Percentiles rank a stretch among this genome's conserved stretches.
These are phyloP conservation scores for Sorex maritimensis DNA, from an alignment of 2,797 vertebrate species.

Conservation along the genomic window DNA sequence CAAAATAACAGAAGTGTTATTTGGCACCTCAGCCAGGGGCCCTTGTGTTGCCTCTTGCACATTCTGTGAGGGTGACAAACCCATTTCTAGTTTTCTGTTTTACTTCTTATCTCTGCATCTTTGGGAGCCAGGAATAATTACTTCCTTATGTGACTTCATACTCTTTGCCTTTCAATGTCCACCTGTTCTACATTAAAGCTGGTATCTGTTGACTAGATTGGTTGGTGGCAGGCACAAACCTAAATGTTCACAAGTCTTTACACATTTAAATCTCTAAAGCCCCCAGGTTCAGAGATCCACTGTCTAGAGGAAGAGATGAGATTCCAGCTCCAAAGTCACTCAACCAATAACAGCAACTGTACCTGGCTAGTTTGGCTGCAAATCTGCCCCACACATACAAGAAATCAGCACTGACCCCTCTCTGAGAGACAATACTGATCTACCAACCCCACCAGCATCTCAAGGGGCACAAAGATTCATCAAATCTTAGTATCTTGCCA, in stretches of 20 bases:
- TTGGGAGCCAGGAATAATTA: slow-evolving; percentile 1
- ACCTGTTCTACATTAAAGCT: slow-evolving; percentile 22
- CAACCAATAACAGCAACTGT: not conserved
- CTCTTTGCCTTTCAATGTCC: not conserved
- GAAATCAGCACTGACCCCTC: not conserved
- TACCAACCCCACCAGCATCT: not conserved
- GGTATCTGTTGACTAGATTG: not conserved
- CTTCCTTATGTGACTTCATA: not conserved
- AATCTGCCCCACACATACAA: not conserved
- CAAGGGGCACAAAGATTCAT: not conserved
- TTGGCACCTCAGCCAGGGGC: not conserved
- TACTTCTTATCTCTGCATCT: slow-evolving; percentile 15
- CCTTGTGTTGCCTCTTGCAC: not conserved
- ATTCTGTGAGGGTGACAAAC: not conserved
- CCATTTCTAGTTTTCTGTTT: not conserved
- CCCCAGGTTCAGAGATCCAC: not conserved
- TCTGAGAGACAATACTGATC: not conserved
- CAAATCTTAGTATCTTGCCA: not conserved
- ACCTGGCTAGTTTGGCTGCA: not conserved
- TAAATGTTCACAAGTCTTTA: not conserved
- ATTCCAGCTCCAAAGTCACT: not conserved
- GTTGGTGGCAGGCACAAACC: not conserved
- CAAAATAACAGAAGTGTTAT: not conserved
- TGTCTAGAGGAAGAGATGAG: not conserved
- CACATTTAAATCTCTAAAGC: not conserved